These are phyloP conservation scores for Spatulosminthurus flaviceps DNA, from an alignment of 2,888 invertebrate genomes.

Conservation along the genomic window DNA sequence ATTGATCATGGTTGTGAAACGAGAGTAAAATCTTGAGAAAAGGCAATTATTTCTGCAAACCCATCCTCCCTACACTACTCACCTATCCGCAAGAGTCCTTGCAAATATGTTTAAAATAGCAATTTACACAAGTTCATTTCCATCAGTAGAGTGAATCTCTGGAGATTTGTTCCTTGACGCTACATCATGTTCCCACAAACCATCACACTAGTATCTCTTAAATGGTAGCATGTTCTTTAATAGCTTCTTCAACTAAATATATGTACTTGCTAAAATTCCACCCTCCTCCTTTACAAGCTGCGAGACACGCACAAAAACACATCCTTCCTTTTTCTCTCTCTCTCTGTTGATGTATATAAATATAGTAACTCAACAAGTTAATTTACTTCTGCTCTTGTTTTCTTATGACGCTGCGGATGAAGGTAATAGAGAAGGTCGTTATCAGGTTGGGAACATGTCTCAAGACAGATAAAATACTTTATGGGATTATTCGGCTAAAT, in stretches of 20 bases:
- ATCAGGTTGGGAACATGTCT: slow-evolving; percentile 3
- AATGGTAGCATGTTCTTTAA: slow-evolving; percentile 3
- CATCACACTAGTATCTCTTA: not conserved
- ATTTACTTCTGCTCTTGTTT: not conserved
- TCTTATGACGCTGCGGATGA: not conserved
- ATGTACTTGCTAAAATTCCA: not conserved
- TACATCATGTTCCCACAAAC: not conserved
- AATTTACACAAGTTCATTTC: not conserved
- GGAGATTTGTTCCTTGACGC: not conserved
- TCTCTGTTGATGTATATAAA: no score
- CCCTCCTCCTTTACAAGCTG: not conserved
- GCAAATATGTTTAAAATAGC: no score
- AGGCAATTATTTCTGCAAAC: not conserved
- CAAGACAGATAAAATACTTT: slow-evolving; percentile 24
- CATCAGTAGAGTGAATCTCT: not conserved
- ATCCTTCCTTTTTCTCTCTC: no score
- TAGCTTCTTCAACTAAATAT: not conserved
- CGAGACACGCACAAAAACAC: not conserved
- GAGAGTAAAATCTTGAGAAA: not conserved
- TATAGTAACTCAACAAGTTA: slow-evolving; percentile 13
- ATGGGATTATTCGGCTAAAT: slow-evolving; percentile 8
- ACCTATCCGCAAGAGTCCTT: no score
- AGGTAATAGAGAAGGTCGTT: not conserved
- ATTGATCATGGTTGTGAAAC: not conserved
- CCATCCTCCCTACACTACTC: no score